phyloP scores from a whole-genome alignment of 2,888 invertebrate genomes.

The Agrotis segetum region DNA sequence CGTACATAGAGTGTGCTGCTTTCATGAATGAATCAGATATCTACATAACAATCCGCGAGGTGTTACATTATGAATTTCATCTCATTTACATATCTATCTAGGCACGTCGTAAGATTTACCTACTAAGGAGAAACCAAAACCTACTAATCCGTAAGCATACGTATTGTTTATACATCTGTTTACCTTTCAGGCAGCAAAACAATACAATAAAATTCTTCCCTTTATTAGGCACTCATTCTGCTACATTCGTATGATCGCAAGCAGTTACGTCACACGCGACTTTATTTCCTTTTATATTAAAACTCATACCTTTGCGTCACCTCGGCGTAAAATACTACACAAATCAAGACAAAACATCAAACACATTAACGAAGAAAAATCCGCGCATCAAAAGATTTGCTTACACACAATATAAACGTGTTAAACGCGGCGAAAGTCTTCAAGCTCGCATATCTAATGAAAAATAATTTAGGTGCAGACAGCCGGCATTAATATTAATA shows the following conservation, averaged over 20 bases:
- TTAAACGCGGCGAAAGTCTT: constrained; percentile 72
- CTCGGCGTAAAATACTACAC: constrained; percentile 46
- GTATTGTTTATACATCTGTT: constrained; percentile 8
- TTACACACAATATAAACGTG: constrained; percentile 77
- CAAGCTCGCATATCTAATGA: constrained; percentile 80
- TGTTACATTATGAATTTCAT: background rate
- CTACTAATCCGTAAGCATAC: background rate
- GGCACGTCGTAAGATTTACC: background rate
- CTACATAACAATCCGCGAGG: background rate
- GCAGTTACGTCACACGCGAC: constrained; percentile 36
- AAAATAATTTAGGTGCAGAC: constrained; percentile 85
- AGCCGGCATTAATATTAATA: constrained; percentile 86
- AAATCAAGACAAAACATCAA: constrained; percentile 65
- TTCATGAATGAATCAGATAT: background rate
- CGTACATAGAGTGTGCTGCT: background rate
- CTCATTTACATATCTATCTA: constrained; percentile 2
- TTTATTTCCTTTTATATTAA: constrained; percentile 54
- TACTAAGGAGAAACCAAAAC: constrained; percentile 2
- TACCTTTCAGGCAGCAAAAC: constrained; percentile 23
- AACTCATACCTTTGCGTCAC: constrained; percentile 33
- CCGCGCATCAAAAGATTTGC: constrained; percentile 79
- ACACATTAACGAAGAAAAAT: constrained; percentile 71
- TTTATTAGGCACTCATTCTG: constrained; percentile 44
- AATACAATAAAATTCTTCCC: constrained; percentile 36
- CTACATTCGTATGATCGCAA: constrained; percentile 36